Evolutionary conservation across 2,113 vertebrate species (phyloP).

Genomic region (Machaerirhynchus nigripectus): DNA sequence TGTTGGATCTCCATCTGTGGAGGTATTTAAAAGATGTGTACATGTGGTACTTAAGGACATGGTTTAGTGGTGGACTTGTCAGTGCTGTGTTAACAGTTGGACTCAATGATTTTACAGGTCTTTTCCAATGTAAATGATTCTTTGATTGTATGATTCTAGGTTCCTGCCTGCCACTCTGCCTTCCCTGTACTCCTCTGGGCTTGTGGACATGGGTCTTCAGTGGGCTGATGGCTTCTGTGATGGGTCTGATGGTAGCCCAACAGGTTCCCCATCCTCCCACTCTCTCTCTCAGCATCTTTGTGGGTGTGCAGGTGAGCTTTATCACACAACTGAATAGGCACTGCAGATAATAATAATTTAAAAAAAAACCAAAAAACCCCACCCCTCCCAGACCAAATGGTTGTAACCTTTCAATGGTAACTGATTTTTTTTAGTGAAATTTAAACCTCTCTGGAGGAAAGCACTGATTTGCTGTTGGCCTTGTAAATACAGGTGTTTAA

Average conservation of each 20-base stretch:
- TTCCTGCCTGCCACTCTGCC: not conserved
- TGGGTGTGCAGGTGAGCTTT: not conserved
- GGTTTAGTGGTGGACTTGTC: not conserved
- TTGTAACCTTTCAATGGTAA: not conserved
- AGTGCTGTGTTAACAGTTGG: not conserved
- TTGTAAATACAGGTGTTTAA: not conserved
- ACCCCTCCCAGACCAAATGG: not conserved
- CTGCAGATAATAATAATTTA: not conserved
- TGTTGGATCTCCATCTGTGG: not conserved
- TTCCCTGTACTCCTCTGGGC: not conserved
- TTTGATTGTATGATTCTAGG: not conserved
- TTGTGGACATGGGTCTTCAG: not conserved
- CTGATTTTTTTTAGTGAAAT: not conserved
- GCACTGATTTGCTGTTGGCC: not conserved
- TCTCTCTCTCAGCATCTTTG: not conserved
- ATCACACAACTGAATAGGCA: not conserved
- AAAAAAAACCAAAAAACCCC: not conserved
- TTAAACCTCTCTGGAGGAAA: not conserved
- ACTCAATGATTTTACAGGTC: not conserved
- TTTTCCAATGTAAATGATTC: not conserved
- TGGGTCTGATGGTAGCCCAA: not conserved
- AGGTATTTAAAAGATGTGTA: not conserved
- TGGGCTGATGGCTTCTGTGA: not conserved
- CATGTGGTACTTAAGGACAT: not conserved
- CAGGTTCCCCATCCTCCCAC: not conserved